Conservation (phyloP, 2,113 vertebrate genomes). For the Vulpes vulpes region DNA sequence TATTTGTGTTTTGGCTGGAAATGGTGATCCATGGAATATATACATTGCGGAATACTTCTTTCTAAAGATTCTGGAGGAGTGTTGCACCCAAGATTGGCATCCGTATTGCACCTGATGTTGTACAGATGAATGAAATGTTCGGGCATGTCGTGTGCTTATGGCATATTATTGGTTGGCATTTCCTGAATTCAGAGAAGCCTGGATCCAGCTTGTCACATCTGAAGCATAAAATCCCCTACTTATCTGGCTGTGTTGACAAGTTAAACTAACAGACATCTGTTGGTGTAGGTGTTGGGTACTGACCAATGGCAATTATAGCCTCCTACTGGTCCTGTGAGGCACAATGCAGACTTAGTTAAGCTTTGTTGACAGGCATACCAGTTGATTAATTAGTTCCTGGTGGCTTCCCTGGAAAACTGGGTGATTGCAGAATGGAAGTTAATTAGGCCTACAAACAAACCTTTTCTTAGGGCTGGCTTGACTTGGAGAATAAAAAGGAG, state of each 20-base stretch:
- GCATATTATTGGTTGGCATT: neutral
- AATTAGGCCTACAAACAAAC: neutral
- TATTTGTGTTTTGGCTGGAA: conserved; percentile 66
- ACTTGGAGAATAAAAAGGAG: neutral
- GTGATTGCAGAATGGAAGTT: neutral
- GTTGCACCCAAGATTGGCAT: conserved; percentile 43
- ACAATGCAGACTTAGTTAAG: conserved; percentile 67
- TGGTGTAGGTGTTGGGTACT: conserved; percentile 72
- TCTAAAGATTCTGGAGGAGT: conserved; percentile 65
- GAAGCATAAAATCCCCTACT: conserved; percentile 68
- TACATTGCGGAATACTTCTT: conserved; percentile 50
- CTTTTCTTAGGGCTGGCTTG: neutral
- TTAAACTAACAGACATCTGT: conserved; percentile 71
- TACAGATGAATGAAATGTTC: neutral
- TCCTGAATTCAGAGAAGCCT: neutral
- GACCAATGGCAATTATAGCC: conserved; percentile 70
- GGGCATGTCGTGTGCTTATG: neutral
- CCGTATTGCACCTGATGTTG: conserved; percentile 44
- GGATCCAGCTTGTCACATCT: conserved; percentile 54
- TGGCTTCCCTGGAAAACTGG: neutral
- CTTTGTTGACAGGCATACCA: conserved; percentile 66
- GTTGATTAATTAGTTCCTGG: conserved; percentile 65
- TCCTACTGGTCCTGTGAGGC: conserved; percentile 60
- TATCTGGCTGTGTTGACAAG: conserved; percentile 36
- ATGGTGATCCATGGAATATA: conserved; percentile 69